phyloP scores from a whole-genome alignment of 2,797 vertebrate species.

The Myiotriccus ornatus region DNA sequence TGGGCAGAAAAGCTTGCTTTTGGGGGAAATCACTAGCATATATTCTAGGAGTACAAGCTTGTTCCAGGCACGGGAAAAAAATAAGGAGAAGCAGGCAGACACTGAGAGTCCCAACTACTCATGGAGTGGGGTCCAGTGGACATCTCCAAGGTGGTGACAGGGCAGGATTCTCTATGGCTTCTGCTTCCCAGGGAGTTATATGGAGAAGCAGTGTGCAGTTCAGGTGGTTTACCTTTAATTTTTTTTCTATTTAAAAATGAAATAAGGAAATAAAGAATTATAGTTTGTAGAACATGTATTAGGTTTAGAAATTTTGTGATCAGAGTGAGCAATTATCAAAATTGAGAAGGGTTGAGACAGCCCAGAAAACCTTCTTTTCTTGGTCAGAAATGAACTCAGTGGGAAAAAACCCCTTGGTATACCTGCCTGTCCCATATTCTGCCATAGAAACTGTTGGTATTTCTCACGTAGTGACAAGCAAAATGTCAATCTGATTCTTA shows the following conservation, averaged over 20 bases:
- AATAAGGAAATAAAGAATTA: neutral
- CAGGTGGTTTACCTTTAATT: neutral
- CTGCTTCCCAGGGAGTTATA: rapidly evolving
- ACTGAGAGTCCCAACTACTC: neutral
- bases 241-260: neutral
- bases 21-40: neutral
- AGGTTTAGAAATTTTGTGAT: neutral
- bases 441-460: neutral
- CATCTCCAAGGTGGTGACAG: neutral
- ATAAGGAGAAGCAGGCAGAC: neutral
- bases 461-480: neutral
- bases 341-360: neutral
- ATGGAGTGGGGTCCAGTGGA: neutral
- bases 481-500: neutral
- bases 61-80: neutral
- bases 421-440: neutral
- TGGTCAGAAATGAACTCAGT: neutral
- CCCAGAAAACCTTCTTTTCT: neutral
- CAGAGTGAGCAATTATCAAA: neutral
- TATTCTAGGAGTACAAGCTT: neutral
- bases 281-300: rapidly evolving
- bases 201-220: neutral
- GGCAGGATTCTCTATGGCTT: neutral
- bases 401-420: neutral
- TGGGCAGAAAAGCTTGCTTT: neutral